Base-by-base conservation (phyloP, 2,888 invertebrate species). In the Marasmarcha lunaedactyla region DNA sequence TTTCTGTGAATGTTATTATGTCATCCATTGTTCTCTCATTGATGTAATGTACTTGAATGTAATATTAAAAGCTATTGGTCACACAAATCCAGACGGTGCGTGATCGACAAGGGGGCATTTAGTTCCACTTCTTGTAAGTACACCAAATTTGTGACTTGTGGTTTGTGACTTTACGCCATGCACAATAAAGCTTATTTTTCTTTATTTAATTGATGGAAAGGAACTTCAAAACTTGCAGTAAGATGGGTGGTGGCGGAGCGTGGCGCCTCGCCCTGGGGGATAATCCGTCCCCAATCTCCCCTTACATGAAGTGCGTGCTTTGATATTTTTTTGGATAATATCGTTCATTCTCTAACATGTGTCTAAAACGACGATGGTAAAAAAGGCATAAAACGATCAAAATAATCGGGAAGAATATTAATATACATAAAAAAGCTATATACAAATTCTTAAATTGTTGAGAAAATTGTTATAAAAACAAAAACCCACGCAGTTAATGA, bases 251-350 rank as follows among this genome's bases (percentile, higher is more conserved):
- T 38, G 30, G 35, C 25, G 35, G n/a, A n/a, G n/a, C n/a, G n/a
- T n/a, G 42, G 40, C 33, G 40, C 35, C 38, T 35, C 34, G 45
- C 42, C 48, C 47, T 44, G 42, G 55, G 58, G 59, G 58, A 59
- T 59, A 54, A 60, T 55, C 57, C 20, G 20, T 20, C 3, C 20
- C 55, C 52, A 41, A 49, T 52, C 54, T 50, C 54, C 55, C 47
- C 48, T 42, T 42, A 46, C 47, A 47, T 41, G 46, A 43, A 44
- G 45, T 44, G 46, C 47, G 51, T 42, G 47, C 46, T 45, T 46
- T 46, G 48, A 48, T 49, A 49, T 46, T 42, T 46, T 46, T 49
- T 47, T 33, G 25, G 7, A 15, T 9, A 14, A 39, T 39, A 38
- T 20, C 40, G 35, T 30, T 12, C 14, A 30, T 15, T 39, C 33